Base-by-base conservation (phyloP, 2,113 vertebrate genomes). In the Thinocorus orbignyianus region DNA sequence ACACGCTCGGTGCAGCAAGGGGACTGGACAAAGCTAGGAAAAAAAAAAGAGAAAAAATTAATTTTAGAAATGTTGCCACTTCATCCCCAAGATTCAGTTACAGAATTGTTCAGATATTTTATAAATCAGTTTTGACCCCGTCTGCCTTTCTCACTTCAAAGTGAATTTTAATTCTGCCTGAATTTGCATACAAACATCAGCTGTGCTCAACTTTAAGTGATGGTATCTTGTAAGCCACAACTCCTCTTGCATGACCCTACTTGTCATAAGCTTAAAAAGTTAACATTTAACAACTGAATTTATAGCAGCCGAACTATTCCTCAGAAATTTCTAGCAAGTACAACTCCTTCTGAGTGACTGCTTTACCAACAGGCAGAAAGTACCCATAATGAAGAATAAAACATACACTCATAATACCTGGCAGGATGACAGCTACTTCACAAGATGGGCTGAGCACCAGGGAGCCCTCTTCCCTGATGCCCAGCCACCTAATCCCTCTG, bases 11-110 rank as follows among this genome's bases (percentile, higher is more conserved):
- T 52, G 96, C 87, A 28, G 97, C 78, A 55, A 98, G 88, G 9
- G 98, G 92, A 92, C 89, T 96, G 15, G 98, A 84, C 44, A 97
- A 79, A 69, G 95, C 98, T 98, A 76, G 11, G 90, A 79, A 84
- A 60, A 81, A 37, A 41, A 41, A 41, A 55, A 57, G 11, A 24
- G 28, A 41, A 58, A 73, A 80, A 80, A 8, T 2, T 1, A 54
- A 44, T 58, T 66, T 77, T 91, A 86, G 18, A 89, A 62, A 55
- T 51, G 35, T 46, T 48, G 64, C 71, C 9, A 39, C 41, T 44
- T 52, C 11, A 55, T 48, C 11, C 51, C 57, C 66, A 5, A 42
- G 9, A 90, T 33, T 17, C 22, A 24, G 24, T 48, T 48, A 70
- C 4, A 3, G 6, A 77, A 48, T 9, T 44, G 5, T 49, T 77